phyloP scores from a whole-genome alignment of 2,888 invertebrate species.

The Molanna angustata region DNA sequence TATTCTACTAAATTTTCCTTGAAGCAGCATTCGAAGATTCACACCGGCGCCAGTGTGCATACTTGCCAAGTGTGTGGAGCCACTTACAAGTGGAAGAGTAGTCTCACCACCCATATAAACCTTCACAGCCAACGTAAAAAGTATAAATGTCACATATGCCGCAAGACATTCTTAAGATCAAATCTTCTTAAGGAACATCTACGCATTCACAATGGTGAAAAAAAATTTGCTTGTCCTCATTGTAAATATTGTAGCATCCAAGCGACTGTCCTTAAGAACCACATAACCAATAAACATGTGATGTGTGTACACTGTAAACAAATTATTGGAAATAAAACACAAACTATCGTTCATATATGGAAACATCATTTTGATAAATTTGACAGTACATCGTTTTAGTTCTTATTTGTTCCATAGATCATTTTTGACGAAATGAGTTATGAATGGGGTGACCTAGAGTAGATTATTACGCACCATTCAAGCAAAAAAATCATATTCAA shows the following conservation, averaged over 20 bases:
- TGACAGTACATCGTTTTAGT: no score
- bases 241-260: slow-evolving; percentile 40
- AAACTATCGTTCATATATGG: slow-evolving; percentile 33
- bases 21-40: slow-evolving; percentile 1
- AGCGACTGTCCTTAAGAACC: slow-evolving; percentile 37
- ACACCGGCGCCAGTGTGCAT: not conserved
- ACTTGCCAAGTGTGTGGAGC: slow-evolving; percentile 6
- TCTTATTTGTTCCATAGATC: no score
- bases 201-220: slow-evolving; percentile 43
- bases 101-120: not conserved
- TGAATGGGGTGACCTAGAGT: no score
- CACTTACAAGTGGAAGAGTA: slow-evolving; percentile 5
- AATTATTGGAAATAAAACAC: slow-evolving; percentile 31
- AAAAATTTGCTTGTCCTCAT: slow-evolving; percentile 43
- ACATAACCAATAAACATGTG: slow-evolving; percentile 34
- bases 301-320: slow-evolving; percentile 29
- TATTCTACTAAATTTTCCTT: not conserved
- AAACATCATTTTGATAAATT: slow-evolving; percentile 31
- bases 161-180: slow-evolving; percentile 3
- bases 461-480: no score
- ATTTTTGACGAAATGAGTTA: no score
- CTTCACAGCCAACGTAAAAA: not conserved
- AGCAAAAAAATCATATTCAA: no score
- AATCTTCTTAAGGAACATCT: slow-evolving; percentile 10
- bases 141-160: slow-evolving; percentile 35